phyloP scores from a whole-genome alignment of 1,140 invertebrate species.

The Cherax destructor region DNA sequence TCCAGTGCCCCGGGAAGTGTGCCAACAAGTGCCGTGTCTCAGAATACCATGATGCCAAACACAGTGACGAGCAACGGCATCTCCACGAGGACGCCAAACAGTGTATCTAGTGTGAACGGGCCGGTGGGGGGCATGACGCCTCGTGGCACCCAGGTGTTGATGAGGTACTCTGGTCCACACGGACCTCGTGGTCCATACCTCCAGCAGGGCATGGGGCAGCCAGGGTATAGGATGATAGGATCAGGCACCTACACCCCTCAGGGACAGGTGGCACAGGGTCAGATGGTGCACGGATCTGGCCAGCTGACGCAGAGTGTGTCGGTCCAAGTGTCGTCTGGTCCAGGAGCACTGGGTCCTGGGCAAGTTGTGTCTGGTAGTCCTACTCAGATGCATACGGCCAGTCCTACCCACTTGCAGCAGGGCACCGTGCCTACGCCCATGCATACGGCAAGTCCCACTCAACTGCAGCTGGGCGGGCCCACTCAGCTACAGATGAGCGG shows the following conservation, averaged over 20 bases:
- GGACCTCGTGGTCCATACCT: conserved; percentile 9
- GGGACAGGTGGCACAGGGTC: conserved; percentile 11
- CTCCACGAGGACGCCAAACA: conserved; percentile 54
- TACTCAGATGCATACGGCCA: background rate
- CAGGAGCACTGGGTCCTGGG: background rate
- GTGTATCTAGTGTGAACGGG: conserved; percentile 47
- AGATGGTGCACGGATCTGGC: conserved; percentile 3
- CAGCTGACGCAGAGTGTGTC: background rate
- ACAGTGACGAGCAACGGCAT: conserved; percentile 38
- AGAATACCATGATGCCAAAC: conserved; percentile 62
- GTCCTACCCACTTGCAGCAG: conserved; percentile 35
- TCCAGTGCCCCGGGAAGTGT: conserved; percentile 53
- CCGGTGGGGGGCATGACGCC: conserved; percentile 27
- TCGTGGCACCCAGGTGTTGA: conserved; percentile 36
- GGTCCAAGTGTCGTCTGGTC: conserved; percentile 26
- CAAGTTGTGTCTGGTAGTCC: conserved; percentile 10
- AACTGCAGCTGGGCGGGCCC: conserved; percentile 37
- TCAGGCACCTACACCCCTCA: conserved; percentile 28
- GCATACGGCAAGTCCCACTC: conserved; percentile 1
- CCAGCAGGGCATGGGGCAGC: conserved; percentile 21
- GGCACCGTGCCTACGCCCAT: too few species aligned
- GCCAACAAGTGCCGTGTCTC: conserved; percentile 53
- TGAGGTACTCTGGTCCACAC: conserved; percentile 49
- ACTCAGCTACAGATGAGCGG: conserved; percentile 11
- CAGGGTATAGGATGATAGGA: conserved; percentile 41